Evolutionary conservation across 2,113 vertebrate genomes (phyloP).

Genomic region (Eclectus roratus): DNA sequence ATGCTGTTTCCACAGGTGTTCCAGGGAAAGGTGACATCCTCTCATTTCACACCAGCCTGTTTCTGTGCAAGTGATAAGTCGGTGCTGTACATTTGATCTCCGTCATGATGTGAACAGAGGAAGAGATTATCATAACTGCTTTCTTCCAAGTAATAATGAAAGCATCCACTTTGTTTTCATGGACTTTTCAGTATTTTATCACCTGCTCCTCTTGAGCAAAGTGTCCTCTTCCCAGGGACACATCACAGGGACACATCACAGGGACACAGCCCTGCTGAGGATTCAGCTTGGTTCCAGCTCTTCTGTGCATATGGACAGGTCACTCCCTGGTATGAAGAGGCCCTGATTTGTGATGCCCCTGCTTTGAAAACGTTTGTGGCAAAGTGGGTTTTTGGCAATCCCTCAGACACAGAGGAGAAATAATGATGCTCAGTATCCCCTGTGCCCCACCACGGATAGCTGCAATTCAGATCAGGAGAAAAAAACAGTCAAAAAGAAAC

Average conservation of each 20-base stretch:
- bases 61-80: not conserved
- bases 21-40: not conserved
- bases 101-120: not conserved
- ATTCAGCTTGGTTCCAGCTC: not conserved
- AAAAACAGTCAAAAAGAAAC: not conserved
- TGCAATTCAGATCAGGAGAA: not conserved
- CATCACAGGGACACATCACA: not conserved
- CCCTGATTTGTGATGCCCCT: not conserved
- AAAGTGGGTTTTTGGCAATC: not conserved
- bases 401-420: not conserved
- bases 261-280: not conserved
- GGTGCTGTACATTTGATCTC: not conserved
- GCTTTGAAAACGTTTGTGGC: not conserved
- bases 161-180: not conserved
- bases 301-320: not conserved
- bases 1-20: not conserved
- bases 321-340: not conserved
- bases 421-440: not conserved
- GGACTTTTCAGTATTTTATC: not conserved
- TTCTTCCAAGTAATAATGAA: not conserved
- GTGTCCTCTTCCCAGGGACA: not conserved
- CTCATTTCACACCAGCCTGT: not conserved
- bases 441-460: accelerated
- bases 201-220: not conserved
- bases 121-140: not conserved